Base-by-base conservation (phyloP, 1,140 invertebrate species). In the Melipona quadrifasciata region DNA sequence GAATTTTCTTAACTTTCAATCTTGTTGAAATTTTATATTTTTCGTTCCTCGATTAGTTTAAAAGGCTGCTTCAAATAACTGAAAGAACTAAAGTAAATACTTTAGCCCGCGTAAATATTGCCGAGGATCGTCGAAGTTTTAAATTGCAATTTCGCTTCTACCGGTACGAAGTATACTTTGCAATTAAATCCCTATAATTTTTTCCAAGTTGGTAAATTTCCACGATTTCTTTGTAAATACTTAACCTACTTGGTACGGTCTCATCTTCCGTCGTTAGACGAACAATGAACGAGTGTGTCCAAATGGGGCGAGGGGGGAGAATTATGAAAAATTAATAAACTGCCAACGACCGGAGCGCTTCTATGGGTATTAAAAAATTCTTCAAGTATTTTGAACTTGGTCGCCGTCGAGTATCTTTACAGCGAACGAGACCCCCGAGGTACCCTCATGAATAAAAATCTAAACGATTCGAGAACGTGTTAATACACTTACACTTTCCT, bases 391-490 rank as follows among this genome's bases (percentile, higher is more conserved):
- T 71, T 47, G 68, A 71, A 71, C 47, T 71, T 71, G 14, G 31
- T 71, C n/a, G 14, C 34, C 2, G 21, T 16, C 5, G 24, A 47
- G 24, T 47, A 14, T n/a, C 39, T 47, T 21, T n/a, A 71, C 31
- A 12, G 39, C 12, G n/a, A 70, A 47, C 68, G 68, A 71, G 68
- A 8, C 12, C 19, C 68, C 47, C 5, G 68, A 17, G 68, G 39
- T 16, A 71, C n/a, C 39, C 47, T 71, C 68, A 71, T 47, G 47
- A 39, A 71, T 71, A 71, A 71, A 71, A 71, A 71, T 71, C 24
- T 47, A 71, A n/a, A 71, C 12, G 39, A 39, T 71, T 71, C 19
- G 47, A 47, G 39, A 47, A 71, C 39, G 39, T 71, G 24, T 47
- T 47, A 24, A 3, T 61, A 14, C 11, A 19, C 47, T n/a, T 21